Evolutionary conservation across 2,888 invertebrate species (phyloP), one percentile per base, ranked within the genome.

Genomic region (Seira sanloemensis): DNA sequence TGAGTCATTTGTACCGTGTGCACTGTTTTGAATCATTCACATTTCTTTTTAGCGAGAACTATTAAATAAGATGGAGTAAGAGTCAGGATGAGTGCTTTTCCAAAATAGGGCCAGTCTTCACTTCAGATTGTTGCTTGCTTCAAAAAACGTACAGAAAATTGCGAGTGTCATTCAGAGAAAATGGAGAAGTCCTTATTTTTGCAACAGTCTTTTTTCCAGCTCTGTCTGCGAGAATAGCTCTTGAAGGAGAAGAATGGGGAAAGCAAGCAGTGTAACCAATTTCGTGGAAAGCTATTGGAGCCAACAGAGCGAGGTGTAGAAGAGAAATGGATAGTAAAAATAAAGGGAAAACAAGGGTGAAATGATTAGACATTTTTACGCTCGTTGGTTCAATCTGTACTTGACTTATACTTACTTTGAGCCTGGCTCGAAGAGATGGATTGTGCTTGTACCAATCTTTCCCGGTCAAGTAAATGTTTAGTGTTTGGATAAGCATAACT

Each of bases 341-440:
- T 37, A 12, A 37, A 58, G 19, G 19, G 9, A 73, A 46, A 23
- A 75, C 25, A 66, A 12, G 19, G 66, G 65, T 26, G 78, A 69
- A 25, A 71, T 62, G 67, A 67, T 21, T 24, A 79, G n/a, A 73
- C 54, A 73, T 79, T 73, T 37, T 79, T 79, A 72, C 79, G 79
- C 73, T 79, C 21, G 37, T 37, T 37, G 37, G 12, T 37, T n/a
- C n/a, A n/a, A n/a, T n/a, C n/a, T n/a, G n/a, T n/a, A n/a, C n/a
- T n/a, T n/a, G n/a, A n/a, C n/a, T n/a, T n/a, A n/a, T n/a, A n/a
- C n/a, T n/a, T n/a, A n/a, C n/a, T n/a, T n/a, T n/a, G n/a, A n/a
- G n/a, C n/a, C n/a, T n/a, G n/a, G n/a, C n/a, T n/a, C n/a, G n/a
- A n/a, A n/a, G n/a, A n/a, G n/a, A n/a, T n/a, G n/a, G n/a, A n/a